These are phyloP conservation scores for Hemicentrotus pulcherrimus DNA, from an alignment of 35 echinoderm and acorn worm species.

Conservation along the genomic window DNA sequence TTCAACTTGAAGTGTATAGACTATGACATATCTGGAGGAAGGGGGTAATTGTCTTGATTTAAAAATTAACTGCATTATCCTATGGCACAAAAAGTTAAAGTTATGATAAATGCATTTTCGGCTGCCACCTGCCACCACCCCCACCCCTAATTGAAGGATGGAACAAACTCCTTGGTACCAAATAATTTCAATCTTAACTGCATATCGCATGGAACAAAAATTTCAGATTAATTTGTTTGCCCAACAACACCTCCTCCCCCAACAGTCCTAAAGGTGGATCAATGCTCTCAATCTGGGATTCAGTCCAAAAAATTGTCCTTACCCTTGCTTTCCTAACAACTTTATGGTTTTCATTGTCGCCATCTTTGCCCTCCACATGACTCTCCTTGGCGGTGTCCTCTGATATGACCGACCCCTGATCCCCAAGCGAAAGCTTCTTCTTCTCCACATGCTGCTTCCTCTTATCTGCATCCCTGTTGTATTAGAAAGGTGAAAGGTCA, in stretches of 20 bases:
- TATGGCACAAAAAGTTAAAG: no score
- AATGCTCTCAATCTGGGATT: no score
- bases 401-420: conserved; percentile 62
- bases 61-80: background rate
- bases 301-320: background rate
- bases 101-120: no score
- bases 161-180: no score
- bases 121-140: no score
- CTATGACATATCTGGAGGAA: background rate
- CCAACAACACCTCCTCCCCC: no score
- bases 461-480: conserved; percentile 91
- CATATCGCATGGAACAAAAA: background rate
- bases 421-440: conserved; percentile 57
- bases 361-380: conserved; percentile 42
- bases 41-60: background rate
- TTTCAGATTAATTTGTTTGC: no score
- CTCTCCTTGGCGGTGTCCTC: conserved; percentile 57
- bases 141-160: no score
- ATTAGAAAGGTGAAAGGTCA: background rate
- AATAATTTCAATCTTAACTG: background rate
- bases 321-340: conserved; percentile 22
- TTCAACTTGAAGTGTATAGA: background rate
- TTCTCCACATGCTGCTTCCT: conserved; percentile 71
- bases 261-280: no score
- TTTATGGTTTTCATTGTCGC: conserved; percentile 21